Evolutionary conservation across 2,797 vertebrate species (phyloP), one percentile per base, ranked within the genome.

Genomic region (Macroramphosus scolopax): DNA sequence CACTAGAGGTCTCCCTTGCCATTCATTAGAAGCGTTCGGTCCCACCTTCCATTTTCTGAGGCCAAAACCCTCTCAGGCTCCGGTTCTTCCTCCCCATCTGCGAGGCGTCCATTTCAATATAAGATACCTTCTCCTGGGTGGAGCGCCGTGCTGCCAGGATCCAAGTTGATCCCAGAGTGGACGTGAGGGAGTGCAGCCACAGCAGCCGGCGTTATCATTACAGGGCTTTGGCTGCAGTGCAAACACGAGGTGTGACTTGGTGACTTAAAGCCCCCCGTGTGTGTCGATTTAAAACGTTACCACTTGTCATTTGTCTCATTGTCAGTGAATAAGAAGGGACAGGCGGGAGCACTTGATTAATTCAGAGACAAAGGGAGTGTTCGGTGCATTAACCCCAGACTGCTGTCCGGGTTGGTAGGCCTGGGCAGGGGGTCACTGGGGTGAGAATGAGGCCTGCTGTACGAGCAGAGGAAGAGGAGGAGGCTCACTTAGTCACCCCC

Each of bases 1-100:
- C 90, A 88, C 87, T 81, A 89, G 88, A 89, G 88, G 89, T 72
- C 87, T 81, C 81, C 74, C 82, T 85, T 60, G 74, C 50, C 72
- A 81, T 81, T 82, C 78, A 49, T 18, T 63, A 49, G 16, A 38
- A 50, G 3, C n/a, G 14, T 14, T 10, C 15, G 17, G 38, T 49
- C 38, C 61, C 54, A 53, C 40, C 78, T 81, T 77, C 72, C 76
- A 84, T 83, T 83, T 86, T 80, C 81, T 81, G 58, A 62, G 42
- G 56, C 37, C 40, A 68, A 66, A 77, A 62, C 55, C 42, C 57
- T 79, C 34, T 45, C 24, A 32, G 51, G 29, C 63, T 61, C 46
- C 33, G 22, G 45, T 34, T 63, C 54, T 24, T 61, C 41, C 39
- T 64, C 71, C 63, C 63, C 72, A 64, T 82, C 71, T 65, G 43